Conservation (phyloP, 2,888 invertebrate species). For the Phengaris alcon region DNA sequence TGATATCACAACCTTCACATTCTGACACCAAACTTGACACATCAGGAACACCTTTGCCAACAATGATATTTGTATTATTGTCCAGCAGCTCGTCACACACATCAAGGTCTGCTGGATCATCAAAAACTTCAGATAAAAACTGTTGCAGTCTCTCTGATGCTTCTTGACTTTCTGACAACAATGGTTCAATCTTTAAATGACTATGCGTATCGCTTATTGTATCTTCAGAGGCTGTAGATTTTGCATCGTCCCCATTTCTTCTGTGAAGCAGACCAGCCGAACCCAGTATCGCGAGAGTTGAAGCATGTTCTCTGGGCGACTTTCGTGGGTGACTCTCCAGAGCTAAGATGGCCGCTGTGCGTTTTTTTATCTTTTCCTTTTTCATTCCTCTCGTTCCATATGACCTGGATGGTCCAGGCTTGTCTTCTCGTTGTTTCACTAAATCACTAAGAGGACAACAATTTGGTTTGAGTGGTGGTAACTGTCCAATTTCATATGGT, state of each 20-base stretch:
- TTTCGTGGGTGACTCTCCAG: slow-evolving; percentile 84
- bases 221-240: slow-evolving; percentile 72
- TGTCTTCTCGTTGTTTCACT: slow-evolving; percentile 62
- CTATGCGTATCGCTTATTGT: slow-evolving; percentile 62
- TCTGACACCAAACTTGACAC: slow-evolving; percentile 67
- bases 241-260: slow-evolving; percentile 64
- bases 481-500: slow-evolving; percentile 86
- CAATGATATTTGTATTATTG: slow-evolving; percentile 57
- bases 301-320: slow-evolving; percentile 92
- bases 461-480: slow-evolving; percentile 81
- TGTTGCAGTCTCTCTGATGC: slow-evolving; percentile 65
- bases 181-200: slow-evolving; percentile 55
- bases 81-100: slow-evolving; percentile 68
- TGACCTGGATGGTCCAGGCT: slow-evolving; percentile 61
- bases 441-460: slow-evolving; percentile 73
- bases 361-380: slow-evolving; percentile 58
- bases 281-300: slow-evolving; percentile 89
- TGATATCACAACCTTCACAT: slow-evolving; percentile 66
- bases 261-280: slow-evolving; percentile 79
- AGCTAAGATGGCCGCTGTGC: slow-evolving; percentile 56
- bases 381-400: slow-evolving; percentile 71
- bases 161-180: slow-evolving; percentile 56
- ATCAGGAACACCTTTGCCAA: slow-evolving; percentile 64
- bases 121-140: slow-evolving; percentile 69
- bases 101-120: slow-evolving; percentile 69